Conservation (phyloP, 2,888 invertebrate genomes). For the Hermaeophaga mercurialis region DNA sequence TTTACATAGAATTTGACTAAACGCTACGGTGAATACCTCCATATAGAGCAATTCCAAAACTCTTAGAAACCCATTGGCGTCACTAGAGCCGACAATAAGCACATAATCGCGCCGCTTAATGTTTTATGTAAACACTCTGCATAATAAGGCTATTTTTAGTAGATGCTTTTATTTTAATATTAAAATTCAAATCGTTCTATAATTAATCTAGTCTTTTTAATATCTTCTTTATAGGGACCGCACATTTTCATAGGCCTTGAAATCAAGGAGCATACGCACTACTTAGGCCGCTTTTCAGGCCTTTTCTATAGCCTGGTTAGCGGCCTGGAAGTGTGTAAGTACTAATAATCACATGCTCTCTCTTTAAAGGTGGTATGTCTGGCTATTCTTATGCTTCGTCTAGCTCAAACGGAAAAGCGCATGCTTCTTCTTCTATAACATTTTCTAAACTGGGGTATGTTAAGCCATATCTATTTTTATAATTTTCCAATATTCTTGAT, state of each 20-base stretch:
- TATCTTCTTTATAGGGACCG: not conserved
- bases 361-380: slow-evolving; percentile 41
- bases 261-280: not conserved
- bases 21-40: too few species aligned
- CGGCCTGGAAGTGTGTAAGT: not conserved
- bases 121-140: too few species aligned
- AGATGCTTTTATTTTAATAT: not conserved
- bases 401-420: slow-evolving; percentile 40
- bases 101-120: too few species aligned
- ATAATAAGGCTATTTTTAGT: too few species aligned
- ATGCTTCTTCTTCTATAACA: slow-evolving; percentile 46
- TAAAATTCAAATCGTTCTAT: not conserved
- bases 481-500: too few species aligned
- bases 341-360: slow-evolving; percentile 27
- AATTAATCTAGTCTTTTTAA: too few species aligned
- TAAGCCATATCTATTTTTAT: not conserved
- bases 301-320: not conserved
- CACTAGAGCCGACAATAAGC: too few species aligned
- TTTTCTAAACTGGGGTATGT: slow-evolving; percentile 29
- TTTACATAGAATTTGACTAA: too few species aligned
- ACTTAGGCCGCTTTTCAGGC: not conserved
- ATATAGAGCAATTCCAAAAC: too few species aligned
- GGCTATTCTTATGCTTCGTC: slow-evolving; percentile 46
- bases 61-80: too few species aligned
- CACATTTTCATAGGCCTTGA: not conserved